Evolutionary conservation across 2,113 vertebrate genomes (phyloP).

Genomic region (Cichladusa arquata): DNA sequence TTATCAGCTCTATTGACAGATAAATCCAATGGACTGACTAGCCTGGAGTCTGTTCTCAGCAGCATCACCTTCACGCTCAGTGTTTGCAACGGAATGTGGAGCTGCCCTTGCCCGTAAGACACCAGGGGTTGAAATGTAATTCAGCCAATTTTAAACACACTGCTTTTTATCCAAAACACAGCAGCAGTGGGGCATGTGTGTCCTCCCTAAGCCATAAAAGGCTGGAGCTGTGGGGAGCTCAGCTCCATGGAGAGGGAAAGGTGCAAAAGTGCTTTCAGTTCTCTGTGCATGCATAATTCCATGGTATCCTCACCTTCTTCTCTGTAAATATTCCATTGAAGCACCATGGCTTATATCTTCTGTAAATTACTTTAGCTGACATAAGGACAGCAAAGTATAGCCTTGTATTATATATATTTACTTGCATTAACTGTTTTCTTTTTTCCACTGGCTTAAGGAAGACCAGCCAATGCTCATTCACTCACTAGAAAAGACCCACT

Average conservation of each 20-base stretch:
- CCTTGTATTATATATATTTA: background rate
- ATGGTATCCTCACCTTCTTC: background rate
- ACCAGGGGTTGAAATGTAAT: background rate
- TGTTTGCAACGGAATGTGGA: fast-evolving
- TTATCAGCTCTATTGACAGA: background rate
- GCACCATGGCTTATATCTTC: background rate
- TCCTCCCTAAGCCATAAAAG: background rate
- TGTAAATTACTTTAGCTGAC: background rate
- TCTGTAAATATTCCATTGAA: background rate
- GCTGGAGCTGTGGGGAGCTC: background rate
- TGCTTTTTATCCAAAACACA: background rate
- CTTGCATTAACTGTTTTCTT: background rate
- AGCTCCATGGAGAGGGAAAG: background rate
- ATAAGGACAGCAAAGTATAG: background rate
- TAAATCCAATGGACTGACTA: background rate
- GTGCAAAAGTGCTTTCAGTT: background rate
- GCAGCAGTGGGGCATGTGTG: background rate
- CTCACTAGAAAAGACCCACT: background rate
- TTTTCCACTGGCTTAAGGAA: slow-evolving; percentile 25
- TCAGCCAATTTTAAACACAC: background rate
- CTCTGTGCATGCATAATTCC: background rate
- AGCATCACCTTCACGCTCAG: background rate
- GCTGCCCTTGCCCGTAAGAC: background rate
- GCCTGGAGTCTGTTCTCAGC: background rate
- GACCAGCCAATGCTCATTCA: background rate